Conservation (phyloP, 1,140 invertebrate species). For the Zaprionus tsacasi region DNA sequence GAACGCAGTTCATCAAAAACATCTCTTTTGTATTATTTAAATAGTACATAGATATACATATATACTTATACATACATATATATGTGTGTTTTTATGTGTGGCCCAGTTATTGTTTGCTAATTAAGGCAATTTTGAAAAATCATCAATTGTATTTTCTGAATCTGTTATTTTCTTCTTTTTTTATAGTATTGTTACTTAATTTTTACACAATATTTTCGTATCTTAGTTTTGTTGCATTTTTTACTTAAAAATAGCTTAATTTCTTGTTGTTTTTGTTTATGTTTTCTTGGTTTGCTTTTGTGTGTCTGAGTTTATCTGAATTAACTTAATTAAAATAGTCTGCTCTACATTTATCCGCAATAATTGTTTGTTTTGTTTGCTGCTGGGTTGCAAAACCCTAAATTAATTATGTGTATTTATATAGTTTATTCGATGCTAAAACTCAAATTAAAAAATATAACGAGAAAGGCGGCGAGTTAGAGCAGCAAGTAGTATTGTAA, state of each 20-base stretch:
- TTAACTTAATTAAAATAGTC: conserved; percentile 38
- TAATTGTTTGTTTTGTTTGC: conserved; percentile 10
- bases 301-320: conserved; percentile 24
- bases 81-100: conserved; percentile 25
- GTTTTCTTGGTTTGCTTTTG: conserved; percentile 25
- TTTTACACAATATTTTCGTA: conserved; percentile 52
- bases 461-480: conserved; percentile 61
- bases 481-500: conserved; percentile 60
- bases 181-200: conserved; percentile 39
- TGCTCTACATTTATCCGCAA: conserved; percentile 30
- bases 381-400: conserved; percentile 46
- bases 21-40: neutral
- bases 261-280: conserved; percentile 19
- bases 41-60: conserved; percentile 7
- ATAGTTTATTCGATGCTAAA: conserved; percentile 76
- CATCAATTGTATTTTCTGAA: conserved; percentile 44
- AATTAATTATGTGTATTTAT: conserved; percentile 58
- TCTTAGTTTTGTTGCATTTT: conserved; percentile 51
- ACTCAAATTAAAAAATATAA: conserved; percentile 70
- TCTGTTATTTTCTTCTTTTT: conserved; percentile 12
- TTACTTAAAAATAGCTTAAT: conserved; percentile 53
- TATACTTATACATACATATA: conserved; percentile 8
- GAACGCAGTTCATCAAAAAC: conserved; percentile 12
- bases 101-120: conserved; percentile 42
- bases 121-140: conserved; percentile 51